A percentile compares a stretch with the other conserved stretches of the same genome.
phyloP scores from a whole-genome alignment of 2,113 vertebrate genomes.

The Eubucco bourcierii region DNA sequence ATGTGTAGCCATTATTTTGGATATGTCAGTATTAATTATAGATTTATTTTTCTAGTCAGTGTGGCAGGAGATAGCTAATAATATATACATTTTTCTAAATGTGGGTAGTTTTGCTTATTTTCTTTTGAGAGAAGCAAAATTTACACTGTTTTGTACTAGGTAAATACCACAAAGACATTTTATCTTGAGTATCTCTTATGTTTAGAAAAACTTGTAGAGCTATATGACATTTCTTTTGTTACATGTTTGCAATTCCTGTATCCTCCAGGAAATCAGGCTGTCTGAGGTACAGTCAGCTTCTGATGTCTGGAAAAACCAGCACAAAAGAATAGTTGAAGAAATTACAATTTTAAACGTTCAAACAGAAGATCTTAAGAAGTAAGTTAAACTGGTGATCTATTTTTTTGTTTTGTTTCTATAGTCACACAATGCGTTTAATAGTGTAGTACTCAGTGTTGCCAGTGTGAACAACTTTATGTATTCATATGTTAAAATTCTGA shows the following conservation, averaged over 20 bases:
- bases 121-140: background rate
- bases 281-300: slow-evolving; percentile 71
- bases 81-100: background rate
- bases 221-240: slow-evolving; percentile 9
- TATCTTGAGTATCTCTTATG: background rate
- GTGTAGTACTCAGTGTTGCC: background rate
- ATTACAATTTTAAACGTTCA: slow-evolving; percentile 76
- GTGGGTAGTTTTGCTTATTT: background rate
- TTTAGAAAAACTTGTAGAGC: background rate
- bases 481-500: background rate
- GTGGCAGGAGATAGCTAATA: background rate
- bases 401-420: background rate
- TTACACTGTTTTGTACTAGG: background rate
- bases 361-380: slow-evolving; percentile 79
- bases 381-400: slow-evolving; percentile 21
- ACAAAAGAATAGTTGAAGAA: slow-evolving; percentile 75
- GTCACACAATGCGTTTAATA: background rate
- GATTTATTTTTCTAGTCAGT: background rate
- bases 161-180: background rate
- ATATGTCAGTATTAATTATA: background rate
- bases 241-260: slow-evolving; percentile 29
- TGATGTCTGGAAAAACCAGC: slow-evolving; percentile 76
- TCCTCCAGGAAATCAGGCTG: slow-evolving; percentile 81
- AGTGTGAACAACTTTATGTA: background rate
- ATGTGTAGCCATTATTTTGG: background rate